Percentiles rank a stretch among this genome's conserved stretches.
Evolutionary conservation across 2,797 vertebrate genomes (phyloP).

Genomic region (Melanotaenia pygmaea): DNA sequence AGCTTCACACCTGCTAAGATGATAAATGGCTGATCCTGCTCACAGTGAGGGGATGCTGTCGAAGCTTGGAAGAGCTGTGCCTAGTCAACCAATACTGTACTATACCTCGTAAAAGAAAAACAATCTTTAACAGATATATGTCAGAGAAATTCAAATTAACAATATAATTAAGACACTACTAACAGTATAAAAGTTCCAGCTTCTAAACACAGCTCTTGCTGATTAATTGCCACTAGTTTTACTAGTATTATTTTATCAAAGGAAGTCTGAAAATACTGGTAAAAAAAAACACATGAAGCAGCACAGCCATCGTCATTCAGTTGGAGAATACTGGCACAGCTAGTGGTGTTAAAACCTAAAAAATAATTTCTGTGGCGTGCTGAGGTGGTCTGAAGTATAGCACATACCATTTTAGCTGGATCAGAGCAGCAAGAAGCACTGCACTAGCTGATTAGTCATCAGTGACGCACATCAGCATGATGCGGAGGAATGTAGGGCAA

Average conservation of each 20-base stretch:
- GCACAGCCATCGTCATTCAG: conserved; percentile 5
- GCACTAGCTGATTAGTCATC: conserved; percentile 78
- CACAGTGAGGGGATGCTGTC: not conserved
- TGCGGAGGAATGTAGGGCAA: conserved; percentile 80
- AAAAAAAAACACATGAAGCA: conserved; percentile 1
- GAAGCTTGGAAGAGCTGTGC: not conserved
- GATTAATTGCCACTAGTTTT: not conserved
- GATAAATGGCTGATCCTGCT: not conserved
- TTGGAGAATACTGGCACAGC: not conserved
- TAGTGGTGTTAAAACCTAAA: conserved; percentile 15
- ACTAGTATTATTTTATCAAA: not conserved
- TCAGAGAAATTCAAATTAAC: not conserved
- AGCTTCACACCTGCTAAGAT: not conserved
- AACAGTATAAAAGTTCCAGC: not conserved
- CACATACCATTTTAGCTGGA: conserved; percentile 68
- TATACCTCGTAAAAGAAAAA: too few relatives aligned
- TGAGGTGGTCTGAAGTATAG: conserved; percentile 64
- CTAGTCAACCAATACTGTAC: not conserved
- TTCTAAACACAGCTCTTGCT: not conserved
- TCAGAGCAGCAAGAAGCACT: conserved; percentile 64
- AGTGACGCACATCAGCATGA: conserved; percentile 76
- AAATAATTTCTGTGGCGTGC: conserved; percentile 38
- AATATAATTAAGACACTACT: not conserved
- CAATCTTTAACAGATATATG: not conserved
- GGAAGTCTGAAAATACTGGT: not conserved